Conservation (phyloP, 1,140 invertebrate genomes). For the Gryllus bimaculatus region DNA sequence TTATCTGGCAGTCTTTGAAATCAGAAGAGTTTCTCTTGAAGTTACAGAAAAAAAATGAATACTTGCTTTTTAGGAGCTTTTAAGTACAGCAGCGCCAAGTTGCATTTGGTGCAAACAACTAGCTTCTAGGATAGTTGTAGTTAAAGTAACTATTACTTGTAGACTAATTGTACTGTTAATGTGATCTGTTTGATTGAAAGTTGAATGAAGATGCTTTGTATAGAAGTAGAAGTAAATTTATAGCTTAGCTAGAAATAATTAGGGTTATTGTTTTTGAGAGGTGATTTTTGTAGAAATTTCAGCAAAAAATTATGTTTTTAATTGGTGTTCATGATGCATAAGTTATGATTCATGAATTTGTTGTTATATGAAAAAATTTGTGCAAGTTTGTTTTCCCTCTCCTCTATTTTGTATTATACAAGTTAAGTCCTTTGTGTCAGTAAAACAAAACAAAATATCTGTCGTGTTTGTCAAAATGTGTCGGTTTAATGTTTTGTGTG, state of each 20-base stretch:
- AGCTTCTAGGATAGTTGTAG: background rate
- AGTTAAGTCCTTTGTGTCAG: slow-evolving; percentile 8
- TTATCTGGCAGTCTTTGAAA: background rate
- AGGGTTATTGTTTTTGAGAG: background rate
- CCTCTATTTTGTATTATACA: slow-evolving; percentile 15
- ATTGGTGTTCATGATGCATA: background rate
- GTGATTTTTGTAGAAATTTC: background rate
- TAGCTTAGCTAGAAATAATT: background rate
- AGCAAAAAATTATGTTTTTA: background rate
- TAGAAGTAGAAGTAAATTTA: background rate
- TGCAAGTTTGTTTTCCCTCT: background rate
- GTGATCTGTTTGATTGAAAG: slow-evolving; percentile 4
- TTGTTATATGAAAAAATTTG: background rate
- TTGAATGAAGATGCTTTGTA: slow-evolving; percentile 1
- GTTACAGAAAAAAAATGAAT: background rate
- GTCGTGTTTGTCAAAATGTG: slow-evolving; percentile 19
- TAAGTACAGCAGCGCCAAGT: background rate
- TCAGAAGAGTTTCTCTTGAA: background rate
- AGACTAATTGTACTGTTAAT: slow-evolving; percentile 2
- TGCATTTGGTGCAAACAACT: slow-evolving; percentile 4
- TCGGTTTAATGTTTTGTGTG: slow-evolving; percentile 21
- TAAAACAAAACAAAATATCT: slow-evolving; percentile 16
- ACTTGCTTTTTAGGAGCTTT: slow-evolving; percentile 1
- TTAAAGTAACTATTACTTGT: slow-evolving; percentile 3
- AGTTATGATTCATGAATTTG: slow-evolving; percentile 1